These are phyloP conservation scores for Notothenia coriiceps DNA, from an alignment of 2,113 vertebrate genomes.

Conservation along the genomic window DNA sequence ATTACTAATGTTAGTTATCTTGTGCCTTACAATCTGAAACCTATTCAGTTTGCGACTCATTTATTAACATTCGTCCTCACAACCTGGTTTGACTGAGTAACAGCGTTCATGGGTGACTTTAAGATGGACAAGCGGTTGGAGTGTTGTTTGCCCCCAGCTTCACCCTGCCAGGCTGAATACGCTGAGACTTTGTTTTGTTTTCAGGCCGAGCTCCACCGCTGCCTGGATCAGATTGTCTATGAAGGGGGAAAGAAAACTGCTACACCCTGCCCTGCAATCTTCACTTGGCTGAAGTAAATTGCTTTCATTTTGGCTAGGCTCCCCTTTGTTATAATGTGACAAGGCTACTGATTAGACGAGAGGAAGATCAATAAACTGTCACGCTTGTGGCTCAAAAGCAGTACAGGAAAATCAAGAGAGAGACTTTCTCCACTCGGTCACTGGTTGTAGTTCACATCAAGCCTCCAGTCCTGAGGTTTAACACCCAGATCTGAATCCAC, in stretches of 20 bases:
- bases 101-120: constrained; percentile 39
- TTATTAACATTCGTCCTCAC: constrained; percentile 34
- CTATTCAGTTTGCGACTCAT: constrained; percentile 9
- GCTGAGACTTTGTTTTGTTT: constrained; percentile 78
- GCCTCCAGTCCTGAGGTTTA: constrained; percentile 47
- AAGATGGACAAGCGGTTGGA: constrained; percentile 40
- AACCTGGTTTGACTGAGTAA: constrained; percentile 27
- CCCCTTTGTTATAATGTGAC: constrained; percentile 87
- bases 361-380: constrained; percentile 84
- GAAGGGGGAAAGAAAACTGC: constrained; percentile 73
- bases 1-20: background rate
- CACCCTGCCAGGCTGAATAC: constrained; percentile 61
- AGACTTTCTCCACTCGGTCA: constrained; percentile 71
- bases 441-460: constrained; percentile 55
- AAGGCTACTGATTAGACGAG: constrained; percentile 86
- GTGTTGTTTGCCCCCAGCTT: constrained; percentile 64
- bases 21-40: background rate
- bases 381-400: constrained; percentile 79
- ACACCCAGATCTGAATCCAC: constrained; percentile 39
- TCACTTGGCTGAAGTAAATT: constrained; percentile 83
- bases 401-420: constrained; percentile 75
- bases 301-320: constrained; percentile 85
- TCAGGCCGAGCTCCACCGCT: constrained; percentile 45
- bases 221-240: constrained; percentile 69
- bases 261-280: constrained; percentile 80